phyloP scores from a whole-genome alignment of 2,797 vertebrate genomes.

The Hyperoplus lanceolatus region DNA sequence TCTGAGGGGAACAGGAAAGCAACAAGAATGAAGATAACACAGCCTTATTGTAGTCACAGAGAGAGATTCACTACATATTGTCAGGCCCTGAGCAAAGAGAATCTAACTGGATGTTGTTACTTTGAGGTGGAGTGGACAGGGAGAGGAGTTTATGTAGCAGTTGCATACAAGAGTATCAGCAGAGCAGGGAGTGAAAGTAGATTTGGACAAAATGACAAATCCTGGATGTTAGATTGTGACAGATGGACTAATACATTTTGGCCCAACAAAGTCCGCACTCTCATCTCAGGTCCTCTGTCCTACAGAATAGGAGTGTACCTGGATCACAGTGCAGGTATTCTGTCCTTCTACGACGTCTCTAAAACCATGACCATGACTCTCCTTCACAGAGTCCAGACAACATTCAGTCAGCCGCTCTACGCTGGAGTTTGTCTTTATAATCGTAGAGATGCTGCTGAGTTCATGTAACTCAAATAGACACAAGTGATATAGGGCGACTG shows the following conservation, averaged over 20 bases:
- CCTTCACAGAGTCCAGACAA: not conserved
- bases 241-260: not conserved
- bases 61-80: too few relatives aligned
- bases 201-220: slow-evolving; percentile 4
- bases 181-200: not conserved
- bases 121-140: too few relatives aligned
- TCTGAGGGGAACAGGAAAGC: too few relatives aligned
- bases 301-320: slow-evolving; percentile 19
- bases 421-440: not conserved
- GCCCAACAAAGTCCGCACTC: not conserved
- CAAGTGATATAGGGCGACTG: too few relatives aligned
- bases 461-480: too few relatives aligned
- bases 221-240: not conserved
- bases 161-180: too few relatives aligned
- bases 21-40: too few relatives aligned
- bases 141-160: too few relatives aligned
- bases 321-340: not conserved
- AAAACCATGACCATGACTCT: not conserved
- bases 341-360: not conserved
- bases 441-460: too few relatives aligned
- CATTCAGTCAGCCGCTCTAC: not conserved
- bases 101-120: too few relatives aligned
- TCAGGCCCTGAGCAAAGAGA: too few relatives aligned
- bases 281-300: not conserved
- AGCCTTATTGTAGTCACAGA: too few relatives aligned